Evolutionary conservation across 2,113 vertebrate species (phyloP), one percentile per base, ranked within the genome.

Genomic region (Sialia sialis): DNA sequence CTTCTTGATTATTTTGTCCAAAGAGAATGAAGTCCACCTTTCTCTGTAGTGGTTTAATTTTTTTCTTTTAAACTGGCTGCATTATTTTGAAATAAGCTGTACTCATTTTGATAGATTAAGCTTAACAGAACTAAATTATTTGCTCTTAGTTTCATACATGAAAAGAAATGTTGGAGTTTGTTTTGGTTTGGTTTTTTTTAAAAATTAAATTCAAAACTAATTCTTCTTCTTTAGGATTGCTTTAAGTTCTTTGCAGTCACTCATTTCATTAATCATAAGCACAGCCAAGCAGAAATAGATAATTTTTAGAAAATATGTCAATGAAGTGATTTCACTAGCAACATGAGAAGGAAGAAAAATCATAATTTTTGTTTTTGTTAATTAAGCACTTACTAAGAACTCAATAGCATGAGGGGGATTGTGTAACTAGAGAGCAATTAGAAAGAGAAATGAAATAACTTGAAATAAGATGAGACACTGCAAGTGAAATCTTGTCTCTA

Each of bases 321-420:
- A 73, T 82, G 58, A 90, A 95, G 34, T 2, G 2, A 88, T 94
- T 95, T 88, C 67, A 49, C 38, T 66, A 52, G 44, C n/a, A 79
- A 60, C 76, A n/a, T 76, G 78, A 84, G 78, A 72, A 84, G 58
- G 48, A 93, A 82, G 54, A 79, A 89, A 48, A 46, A 78, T 83
- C 5, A 23, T 90, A 87, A 85, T 87, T 93, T 90, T 85, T 87
- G 62, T 1, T 91, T 89, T 75, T 91, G 69, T 96, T 95, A 93
- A 86, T 94, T 96, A 96, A 95, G 41, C 78, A 73, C 41, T 96
- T 89, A 70, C 78, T 94, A 83, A 89, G 74, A 91, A 54, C 59
- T 88, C 59, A 49, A 34, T 85, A 66, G 27, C 49, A 76, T 3
- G 4, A 87, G 41, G 22, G 25, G 30, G 13, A 73, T 76, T 91